Percentiles rank a stretch among this genome's conserved stretches.
Evolutionary conservation across 92 coral and sea anemone species (phyloP).

Genomic region (Isaurus tuberculatus): DNA sequence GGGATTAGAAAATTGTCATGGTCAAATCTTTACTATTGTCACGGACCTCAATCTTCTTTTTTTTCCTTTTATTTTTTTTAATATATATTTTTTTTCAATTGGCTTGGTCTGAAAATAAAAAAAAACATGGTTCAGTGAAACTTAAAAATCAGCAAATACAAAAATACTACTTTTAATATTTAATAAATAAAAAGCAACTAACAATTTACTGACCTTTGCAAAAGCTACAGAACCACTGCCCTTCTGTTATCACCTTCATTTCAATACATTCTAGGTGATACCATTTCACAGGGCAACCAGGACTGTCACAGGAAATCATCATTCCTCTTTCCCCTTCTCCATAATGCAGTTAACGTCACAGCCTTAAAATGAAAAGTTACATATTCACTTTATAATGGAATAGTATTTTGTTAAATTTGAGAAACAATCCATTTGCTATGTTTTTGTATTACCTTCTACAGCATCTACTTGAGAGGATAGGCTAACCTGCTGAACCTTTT

Average conservation of each 20-base stretch:
- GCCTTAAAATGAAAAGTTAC: conserved; percentile 19
- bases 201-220: conserved; percentile 35
- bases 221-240: conserved; percentile 39
- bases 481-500: too few relatives aligned
- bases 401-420: neutral
- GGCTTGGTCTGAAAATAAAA: conserved; percentile 1
- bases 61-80: too few relatives aligned
- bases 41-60: too few relatives aligned
- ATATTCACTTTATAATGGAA: neutral
- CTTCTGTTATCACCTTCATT: conserved; percentile 14
- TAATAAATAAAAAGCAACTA: conserved; percentile 1
- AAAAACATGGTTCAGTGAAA: neutral
- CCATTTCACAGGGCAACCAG: neutral
- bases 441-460: conserved; percentile 8
- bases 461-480: conserved; percentile 10
- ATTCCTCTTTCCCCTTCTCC: conserved; percentile 34
- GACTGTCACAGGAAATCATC: conserved; percentile 23
- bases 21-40: too few relatives aligned
- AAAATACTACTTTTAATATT: conserved; percentile 2
- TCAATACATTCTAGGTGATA: conserved; percentile 28
- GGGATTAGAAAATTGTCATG: too few relatives aligned
- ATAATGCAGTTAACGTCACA: conserved; percentile 31
- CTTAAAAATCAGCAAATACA: neutral
- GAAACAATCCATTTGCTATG: conserved; percentile 9
- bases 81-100: too few relatives aligned